phyloP scores from a whole-genome alignment of 2,113 vertebrate genomes.

The Clarias batrachus region DNA sequence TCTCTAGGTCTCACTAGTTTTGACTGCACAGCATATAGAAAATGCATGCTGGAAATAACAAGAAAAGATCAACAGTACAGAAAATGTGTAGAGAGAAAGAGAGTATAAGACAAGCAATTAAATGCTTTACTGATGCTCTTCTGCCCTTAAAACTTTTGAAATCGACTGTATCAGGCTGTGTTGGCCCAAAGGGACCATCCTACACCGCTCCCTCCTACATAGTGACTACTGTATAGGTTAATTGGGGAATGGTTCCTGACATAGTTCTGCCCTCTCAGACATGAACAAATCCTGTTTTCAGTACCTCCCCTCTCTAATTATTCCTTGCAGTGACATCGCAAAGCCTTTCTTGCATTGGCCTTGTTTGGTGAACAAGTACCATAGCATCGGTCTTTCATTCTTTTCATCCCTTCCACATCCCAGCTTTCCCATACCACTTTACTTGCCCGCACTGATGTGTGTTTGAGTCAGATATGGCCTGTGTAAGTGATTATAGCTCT shows the following conservation, averaged over 20 bases:
- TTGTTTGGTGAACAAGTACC: conserved; percentile 9
- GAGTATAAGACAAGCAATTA: conserved; percentile 1
- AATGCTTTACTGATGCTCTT: conserved; percentile 35
- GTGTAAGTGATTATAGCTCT: conserved; percentile 26
- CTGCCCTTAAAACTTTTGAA: conserved; percentile 18
- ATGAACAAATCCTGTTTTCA: conserved; percentile 23
- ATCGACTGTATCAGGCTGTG: not conserved
- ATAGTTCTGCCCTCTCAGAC: conserved; percentile 21
- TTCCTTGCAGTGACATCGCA: not conserved
- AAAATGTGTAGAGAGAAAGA: conserved; percentile 42
- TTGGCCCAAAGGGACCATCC: not conserved
- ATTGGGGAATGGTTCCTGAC: conserved; percentile 30
- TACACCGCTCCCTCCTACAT: not conserved
- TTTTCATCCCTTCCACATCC: conserved; percentile 3
- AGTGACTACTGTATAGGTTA: conserved; percentile 27
- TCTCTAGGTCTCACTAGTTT: not conserved
- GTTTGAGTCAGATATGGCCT: conserved; percentile 22
- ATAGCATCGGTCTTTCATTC: not conserved
- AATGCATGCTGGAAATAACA: not conserved
- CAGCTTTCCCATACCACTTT: not conserved
- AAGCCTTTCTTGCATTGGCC: not conserved
- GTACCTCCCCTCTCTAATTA: conserved; percentile 25
- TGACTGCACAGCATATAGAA: not conserved
- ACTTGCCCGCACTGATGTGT: not conserved
- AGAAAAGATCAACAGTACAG: conserved; percentile 51